Evolutionary conservation across 2,797 vertebrate genomes (phyloP), one percentile per base, ranked within the genome.

Genomic region (Austrolebias charrua): DNA sequence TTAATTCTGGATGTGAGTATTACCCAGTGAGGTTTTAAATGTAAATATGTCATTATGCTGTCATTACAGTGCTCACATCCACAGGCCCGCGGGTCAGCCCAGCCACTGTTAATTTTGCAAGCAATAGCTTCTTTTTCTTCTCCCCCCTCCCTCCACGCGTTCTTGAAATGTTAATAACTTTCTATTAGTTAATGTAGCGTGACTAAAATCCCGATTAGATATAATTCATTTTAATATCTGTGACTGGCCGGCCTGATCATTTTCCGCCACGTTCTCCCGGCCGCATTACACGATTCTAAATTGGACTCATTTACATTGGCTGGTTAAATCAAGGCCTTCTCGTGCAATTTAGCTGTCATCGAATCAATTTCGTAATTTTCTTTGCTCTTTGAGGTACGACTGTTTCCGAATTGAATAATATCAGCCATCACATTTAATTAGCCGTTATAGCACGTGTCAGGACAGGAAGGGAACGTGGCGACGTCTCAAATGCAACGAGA

Each of bases 161-260:
- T 95, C 95, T 98, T 98, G 95, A 99, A 98, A 98, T 98, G 96
- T 98, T 99, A 99, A 98, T 98, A 98, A 98, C 96, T 96, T 98
- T 97, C 95, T 98, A 99, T 99, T 98, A 98, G 96, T 98, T 99
- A 98, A 98, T 98, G 96, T 96, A 95, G 93, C 95, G 94, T 98
- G 96, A 98, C 96, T 99, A 98, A 99, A 98, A 99, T 98, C 97
- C 95, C 96, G 96, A 99, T 99, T 97, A 98, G 96, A 98, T 96
- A 96, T 97, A 95, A 99, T 98, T 98, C 95, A 98, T 98, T 99
- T 98, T 98, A 98, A 98, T 99, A 96, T 98, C 95, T 98, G 96
- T 98, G 96, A 97, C 96, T 96, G 95, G 96, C 95, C 95, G 94
- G 95, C 94, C 95, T 94, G 95, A 96, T 96, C 95, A 94, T 95